Evolutionary conservation across 2,113 vertebrate genomes (phyloP).

Genomic region (Aphyosemion australe): DNA sequence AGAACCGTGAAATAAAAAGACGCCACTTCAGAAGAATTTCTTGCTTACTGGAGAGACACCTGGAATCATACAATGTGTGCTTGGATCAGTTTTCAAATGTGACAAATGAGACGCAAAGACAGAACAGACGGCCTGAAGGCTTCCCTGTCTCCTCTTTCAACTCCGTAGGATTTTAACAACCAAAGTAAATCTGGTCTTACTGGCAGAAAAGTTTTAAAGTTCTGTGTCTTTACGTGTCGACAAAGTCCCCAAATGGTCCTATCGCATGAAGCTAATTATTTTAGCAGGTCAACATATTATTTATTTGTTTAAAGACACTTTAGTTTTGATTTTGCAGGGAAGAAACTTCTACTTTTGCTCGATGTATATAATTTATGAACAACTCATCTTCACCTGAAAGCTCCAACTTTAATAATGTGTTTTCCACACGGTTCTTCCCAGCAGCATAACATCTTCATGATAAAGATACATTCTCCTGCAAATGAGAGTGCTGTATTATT

Average conservation of each 20-base stretch:
- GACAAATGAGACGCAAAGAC: neutral
- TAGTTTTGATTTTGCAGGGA: neutral
- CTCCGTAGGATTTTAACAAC: neutral
- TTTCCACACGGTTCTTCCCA: neutral
- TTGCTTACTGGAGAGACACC: neutral
- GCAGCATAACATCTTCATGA: neutral
- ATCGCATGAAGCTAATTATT: too few relatives aligned
- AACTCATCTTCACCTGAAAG: too few relatives aligned
- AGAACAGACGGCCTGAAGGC: conserved; percentile 10
- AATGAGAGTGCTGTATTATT: neutral
- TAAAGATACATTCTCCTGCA: too few relatives aligned
- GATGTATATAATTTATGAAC: too few relatives aligned
- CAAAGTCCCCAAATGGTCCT: too few relatives aligned
- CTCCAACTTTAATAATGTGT: too few relatives aligned
- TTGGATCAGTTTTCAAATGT: neutral
- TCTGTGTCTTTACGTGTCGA: neutral
- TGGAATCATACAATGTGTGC: neutral
- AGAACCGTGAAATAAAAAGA: neutral
- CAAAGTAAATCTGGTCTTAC: conserved; percentile 9
- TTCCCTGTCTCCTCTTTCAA: neutral
- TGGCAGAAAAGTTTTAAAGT: neutral
- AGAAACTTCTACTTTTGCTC: neutral
- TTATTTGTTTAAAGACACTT: neutral
- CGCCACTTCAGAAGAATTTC: conserved; percentile 18
- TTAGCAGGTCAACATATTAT: too few relatives aligned